A percentile compares a stretch with the other conserved stretches of the same genome.
phyloP scores from a whole-genome alignment of 1,140 invertebrate genomes.

The Araneus ventricosus region DNA sequence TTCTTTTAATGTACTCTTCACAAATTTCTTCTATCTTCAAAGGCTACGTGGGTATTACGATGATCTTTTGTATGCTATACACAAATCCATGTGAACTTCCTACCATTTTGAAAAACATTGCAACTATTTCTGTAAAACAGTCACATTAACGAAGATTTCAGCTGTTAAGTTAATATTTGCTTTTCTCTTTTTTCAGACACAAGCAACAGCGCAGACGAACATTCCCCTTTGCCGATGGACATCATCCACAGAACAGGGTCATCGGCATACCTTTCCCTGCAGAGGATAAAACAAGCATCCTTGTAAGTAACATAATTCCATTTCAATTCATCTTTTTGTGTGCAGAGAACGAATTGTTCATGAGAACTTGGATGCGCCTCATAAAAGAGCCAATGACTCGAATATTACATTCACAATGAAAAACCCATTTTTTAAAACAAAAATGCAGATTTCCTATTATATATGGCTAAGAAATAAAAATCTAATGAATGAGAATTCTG shows the following conservation, averaged over 20 bases:
- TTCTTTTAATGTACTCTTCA: no score
- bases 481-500: no score
- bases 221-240: slow-evolving; percentile 54
- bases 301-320: slow-evolving; percentile 46
- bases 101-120: no score
- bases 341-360: background rate
- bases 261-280: slow-evolving; percentile 53
- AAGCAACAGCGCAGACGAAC: slow-evolving; percentile 69
- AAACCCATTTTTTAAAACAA: background rate
- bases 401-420: background rate
- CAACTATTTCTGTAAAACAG: no score
- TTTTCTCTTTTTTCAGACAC: slow-evolving; percentile 56
- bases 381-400: background rate
- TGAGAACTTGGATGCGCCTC: background rate
- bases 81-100: no score
- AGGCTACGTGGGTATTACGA: no score
- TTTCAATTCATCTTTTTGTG: background rate
- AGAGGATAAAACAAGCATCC: slow-evolving; percentile 73
- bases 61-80: no score
- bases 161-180: background rate
- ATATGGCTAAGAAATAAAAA: no score
- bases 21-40: no score
- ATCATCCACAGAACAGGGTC: slow-evolving; percentile 63
- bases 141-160: no score
- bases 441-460: no score